Conservation (phyloP, 2,797 vertebrate genomes). For the Acrossocheilus wenchowensis region DNA sequence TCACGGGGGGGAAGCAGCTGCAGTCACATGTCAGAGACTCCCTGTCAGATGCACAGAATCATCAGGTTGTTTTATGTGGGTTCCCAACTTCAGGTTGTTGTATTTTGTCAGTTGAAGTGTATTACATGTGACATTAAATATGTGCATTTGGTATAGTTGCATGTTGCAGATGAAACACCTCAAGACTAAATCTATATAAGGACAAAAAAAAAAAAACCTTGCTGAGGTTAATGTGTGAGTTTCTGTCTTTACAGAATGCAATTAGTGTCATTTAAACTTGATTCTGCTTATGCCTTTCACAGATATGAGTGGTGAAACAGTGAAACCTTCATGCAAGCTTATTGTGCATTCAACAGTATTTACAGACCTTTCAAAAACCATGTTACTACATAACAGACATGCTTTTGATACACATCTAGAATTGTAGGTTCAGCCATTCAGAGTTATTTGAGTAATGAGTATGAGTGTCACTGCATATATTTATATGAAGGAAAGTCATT, state of each 20-base stretch:
- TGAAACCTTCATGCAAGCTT: neutral
- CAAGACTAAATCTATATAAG: neutral
- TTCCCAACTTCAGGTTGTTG: neutral
- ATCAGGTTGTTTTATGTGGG: neutral
- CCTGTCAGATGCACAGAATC: too few relatives aligned
- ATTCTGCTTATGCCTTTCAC: neutral
- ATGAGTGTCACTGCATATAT: neutral
- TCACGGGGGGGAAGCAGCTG: neutral
- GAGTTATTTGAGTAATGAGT: neutral
- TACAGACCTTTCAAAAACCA: slow-evolving; percentile 64
- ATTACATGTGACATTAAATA: neutral
- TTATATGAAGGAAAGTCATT: too few relatives aligned
- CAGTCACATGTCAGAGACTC: neutral
- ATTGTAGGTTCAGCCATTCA: neutral
- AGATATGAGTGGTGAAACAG: neutral
- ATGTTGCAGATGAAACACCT: neutral
- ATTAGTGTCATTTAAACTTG: neutral
- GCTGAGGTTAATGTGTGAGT: neutral
- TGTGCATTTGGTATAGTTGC: neutral
- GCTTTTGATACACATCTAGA: neutral
- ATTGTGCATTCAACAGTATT: slow-evolving; percentile 16
- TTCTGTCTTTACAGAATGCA: neutral
- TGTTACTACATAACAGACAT: neutral
- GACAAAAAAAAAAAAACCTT: neutral
- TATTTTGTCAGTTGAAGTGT: neutral